Evolutionary conservation across 2,797 vertebrate genomes (phyloP), one percentile per base, ranked within the genome.

Genomic region (Argentina silus): DNA sequence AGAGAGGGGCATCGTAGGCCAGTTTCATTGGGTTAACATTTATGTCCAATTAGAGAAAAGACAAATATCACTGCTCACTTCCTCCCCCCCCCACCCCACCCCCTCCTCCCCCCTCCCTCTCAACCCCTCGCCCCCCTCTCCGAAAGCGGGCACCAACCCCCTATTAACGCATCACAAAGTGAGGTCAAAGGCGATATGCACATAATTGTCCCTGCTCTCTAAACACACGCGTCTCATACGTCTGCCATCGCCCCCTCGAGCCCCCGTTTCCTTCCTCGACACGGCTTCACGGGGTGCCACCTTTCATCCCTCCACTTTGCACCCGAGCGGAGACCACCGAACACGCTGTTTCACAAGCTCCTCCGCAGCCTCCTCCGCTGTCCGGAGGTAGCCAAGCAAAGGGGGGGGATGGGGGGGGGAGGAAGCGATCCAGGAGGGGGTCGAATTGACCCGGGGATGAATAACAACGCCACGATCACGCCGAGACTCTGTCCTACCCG

Each of bases 11-110:
- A 87, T 89, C 89, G 90, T 89, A 81, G 88, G 86, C 78, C 50
- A 67, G 85, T 88, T 88, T 87, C 80, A 81, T 87, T 78, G 88
- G 81, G 83, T 90, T 90, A 90, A 88, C 77, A 87, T 93, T 90
- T 90, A 87, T 82, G 82, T 90, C 88, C 85, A 90, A 93, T 93
- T 92, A 92, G 84, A 82, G 81, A 84, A 51, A 43, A 73, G 76
- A 78, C 70, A 81, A 62, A 91, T 84, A 84, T 84, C 78, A 76
- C 67, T 0, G 59, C 56, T 8, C 3, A 42, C 48, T n/a, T n/a
- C n/a, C n/a, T n/a, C n/a, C n/a, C 62, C 62, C 73, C 74, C 79
- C 73, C 74, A 62, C 79, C 77, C 70, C 71, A 47, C 48, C 56
- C 27, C 19, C 10, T 11, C 5, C 7, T 14, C 56, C 56, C 8